phyloP scores from a whole-genome alignment of 2,888 invertebrate genomes.

The Beris chalybata region DNA sequence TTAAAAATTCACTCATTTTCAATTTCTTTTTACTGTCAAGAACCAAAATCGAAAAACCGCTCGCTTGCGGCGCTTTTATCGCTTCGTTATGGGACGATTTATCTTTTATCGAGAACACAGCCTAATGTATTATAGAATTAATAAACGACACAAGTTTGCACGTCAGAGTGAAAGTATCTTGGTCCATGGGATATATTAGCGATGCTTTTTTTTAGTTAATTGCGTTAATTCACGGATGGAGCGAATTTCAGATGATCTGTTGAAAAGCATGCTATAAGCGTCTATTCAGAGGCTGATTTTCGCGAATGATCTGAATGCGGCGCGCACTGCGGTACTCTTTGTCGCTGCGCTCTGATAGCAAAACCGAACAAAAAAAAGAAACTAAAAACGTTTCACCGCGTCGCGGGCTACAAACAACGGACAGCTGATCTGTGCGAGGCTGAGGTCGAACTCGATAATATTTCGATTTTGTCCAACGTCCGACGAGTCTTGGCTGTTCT shows the following conservation, averaged over 20 bases:
- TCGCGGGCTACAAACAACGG: too few species aligned
- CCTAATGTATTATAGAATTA: conserved; percentile 69
- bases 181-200: conserved; percentile 85
- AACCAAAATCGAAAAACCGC: conserved; percentile 78
- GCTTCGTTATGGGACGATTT: conserved; percentile 69
- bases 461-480: too few species aligned
- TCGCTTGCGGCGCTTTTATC: conserved; percentile 77
- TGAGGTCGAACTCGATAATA: too few species aligned
- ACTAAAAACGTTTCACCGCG: too few species aligned
- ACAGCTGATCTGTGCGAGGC: too few species aligned
- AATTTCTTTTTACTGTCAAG: conserved; percentile 68
- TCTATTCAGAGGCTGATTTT: too few species aligned
- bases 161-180: conserved; percentile 79
- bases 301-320: too few species aligned
- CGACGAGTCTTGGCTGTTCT: too few species aligned
- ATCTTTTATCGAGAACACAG: conserved; percentile 77
- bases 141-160: conserved; percentile 67
- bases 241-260: conserved; percentile 67
- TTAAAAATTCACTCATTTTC: too few species aligned
- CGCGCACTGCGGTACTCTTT: too few species aligned
- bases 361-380: too few species aligned
- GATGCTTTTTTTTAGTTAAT: conserved; percentile 76
- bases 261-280: conserved; percentile 69
- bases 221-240: conserved; percentile 62
- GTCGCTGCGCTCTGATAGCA: too few species aligned